Evolutionary conservation across 2,113 vertebrate species (phyloP).

Genomic region (Channa argus): DNA sequence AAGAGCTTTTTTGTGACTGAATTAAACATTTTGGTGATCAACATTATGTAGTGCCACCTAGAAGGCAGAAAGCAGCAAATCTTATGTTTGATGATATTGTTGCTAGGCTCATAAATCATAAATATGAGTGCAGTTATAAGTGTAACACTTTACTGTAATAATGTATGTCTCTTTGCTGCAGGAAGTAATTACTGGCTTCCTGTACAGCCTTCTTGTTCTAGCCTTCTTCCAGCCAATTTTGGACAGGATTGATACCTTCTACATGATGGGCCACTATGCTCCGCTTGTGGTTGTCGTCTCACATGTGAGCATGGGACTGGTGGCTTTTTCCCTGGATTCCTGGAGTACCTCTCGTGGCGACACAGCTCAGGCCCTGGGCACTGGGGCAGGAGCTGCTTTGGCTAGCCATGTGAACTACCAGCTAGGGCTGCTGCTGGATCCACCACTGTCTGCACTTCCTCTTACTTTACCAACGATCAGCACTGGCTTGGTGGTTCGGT

Average conservation of each 20-base stretch:
- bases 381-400: slow-evolving; percentile 90
- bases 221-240: slow-evolving; percentile 88
- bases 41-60: neutral
- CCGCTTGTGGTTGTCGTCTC: slow-evolving; percentile 89
- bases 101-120: neutral
- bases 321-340: slow-evolving; percentile 95
- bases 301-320: slow-evolving; percentile 91
- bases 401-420: slow-evolving; percentile 86
- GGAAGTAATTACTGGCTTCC: slow-evolving; percentile 95
- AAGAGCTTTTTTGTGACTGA: too few species aligned
- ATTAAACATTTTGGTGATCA: too few species aligned
- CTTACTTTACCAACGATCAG: slow-evolving; percentile 83
- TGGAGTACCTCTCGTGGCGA: slow-evolving; percentile 98
- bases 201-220: slow-evolving; percentile 92
- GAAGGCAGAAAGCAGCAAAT: slow-evolving; percentile 1
- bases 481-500: slow-evolving; percentile 81
- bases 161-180: slow-evolving; percentile 72
- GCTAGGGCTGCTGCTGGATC: slow-evolving; percentile 87
- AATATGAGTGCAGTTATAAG: too few species aligned
- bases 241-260: slow-evolving; percentile 93
- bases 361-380: slow-evolving; percentile 94
- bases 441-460: slow-evolving; percentile 83
- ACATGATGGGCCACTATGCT: slow-evolving; percentile 88
- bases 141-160: neutral
- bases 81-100: too few species aligned